Base-by-base conservation (phyloP, 2,888 invertebrate species). In the Cheilosia impressa region DNA sequence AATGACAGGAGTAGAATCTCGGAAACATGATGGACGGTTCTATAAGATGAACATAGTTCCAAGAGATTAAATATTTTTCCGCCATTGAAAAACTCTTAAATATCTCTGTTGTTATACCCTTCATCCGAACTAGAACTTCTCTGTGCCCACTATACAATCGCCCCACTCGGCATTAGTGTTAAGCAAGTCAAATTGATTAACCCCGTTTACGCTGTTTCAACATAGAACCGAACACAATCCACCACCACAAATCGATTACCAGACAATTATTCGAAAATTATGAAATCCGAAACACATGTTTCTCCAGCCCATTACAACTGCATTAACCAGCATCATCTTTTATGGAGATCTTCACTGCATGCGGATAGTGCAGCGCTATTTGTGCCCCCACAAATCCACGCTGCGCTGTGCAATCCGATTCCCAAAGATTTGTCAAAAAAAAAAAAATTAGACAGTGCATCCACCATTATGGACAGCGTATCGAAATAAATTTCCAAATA, bases 251-350 rank as follows among this genome's bases (percentile, higher is more conserved):
- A 79, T 75, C 75, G 69, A 75, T 84, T 79, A 69, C 69, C 22
- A 69, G 41, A 53, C 75, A 79, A 84, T 84, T 84, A 84, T 84
- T 84, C 22, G 75, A 75, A 75, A 80, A 69, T 75, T 80, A 75
- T 80, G 69, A 84, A 84, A 75, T 65, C 53, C 69, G 69, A 80
- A 84, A 84, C 84, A 84, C 79, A 75, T 84, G 84, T 84, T 84
- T 55, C 75, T 24, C 17, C 75, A 58, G 53, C 75, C 63, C 60
- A 84, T 84, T 84, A 84, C 84, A 79, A 84, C 84, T 71, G 71
- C 84, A 76, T 80, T 80, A 80, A 52, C 84, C 79, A 57, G 69
- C 69, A 80, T 75, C 79, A 75, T 65, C 65, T 71, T 65, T 71
- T 60, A 50, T 66, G 63, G 19, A 55, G 75, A 75, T 84, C 80